Percentiles rank a stretch among this genome's conserved stretches.
Evolutionary conservation across 2,113 vertebrate genomes (phyloP).

Genomic region (Toxotes jaculatrix): DNA sequence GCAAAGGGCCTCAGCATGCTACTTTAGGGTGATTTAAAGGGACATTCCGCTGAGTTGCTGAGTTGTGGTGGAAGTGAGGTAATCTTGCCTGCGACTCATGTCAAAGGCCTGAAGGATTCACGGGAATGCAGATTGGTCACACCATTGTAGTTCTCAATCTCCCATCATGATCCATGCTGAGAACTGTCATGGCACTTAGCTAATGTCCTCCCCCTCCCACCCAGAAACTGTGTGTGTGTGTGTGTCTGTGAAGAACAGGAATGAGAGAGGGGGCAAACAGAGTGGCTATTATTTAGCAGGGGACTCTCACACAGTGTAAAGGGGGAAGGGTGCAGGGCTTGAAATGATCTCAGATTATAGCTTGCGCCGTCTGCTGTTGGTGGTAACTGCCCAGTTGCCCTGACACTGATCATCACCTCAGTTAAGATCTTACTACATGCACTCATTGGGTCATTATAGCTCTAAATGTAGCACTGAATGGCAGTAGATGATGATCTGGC

Average conservation of each 20-base stretch:
- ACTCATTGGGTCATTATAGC: conserved; percentile 10
- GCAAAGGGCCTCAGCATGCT: conserved; percentile 14
- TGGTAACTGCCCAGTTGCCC: conserved; percentile 21
- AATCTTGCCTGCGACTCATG: conserved; percentile 64
- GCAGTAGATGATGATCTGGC: neutral
- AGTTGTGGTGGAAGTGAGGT: conserved; percentile 64
- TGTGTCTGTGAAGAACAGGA: conserved; percentile 27
- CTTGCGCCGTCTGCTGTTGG: conserved; percentile 20
- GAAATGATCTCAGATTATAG: conserved; percentile 67
- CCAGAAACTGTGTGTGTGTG: conserved; percentile 45
- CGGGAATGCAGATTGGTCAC: conserved; percentile 77
- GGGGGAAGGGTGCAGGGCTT: conserved; percentile 51
- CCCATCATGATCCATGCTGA: conserved; percentile 74
- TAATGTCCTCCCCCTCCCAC: conserved; percentile 53
- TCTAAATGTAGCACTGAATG: neutral
- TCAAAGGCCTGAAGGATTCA: conserved; percentile 68
- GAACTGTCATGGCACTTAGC: conserved; percentile 79
- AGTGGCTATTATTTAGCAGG: conserved; percentile 77
- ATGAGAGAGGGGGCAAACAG: conserved; percentile 50
- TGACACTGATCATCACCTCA: neutral
- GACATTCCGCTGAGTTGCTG: conserved; percentile 14
- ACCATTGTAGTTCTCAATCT: conserved; percentile 73
- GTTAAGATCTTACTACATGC: neutral
- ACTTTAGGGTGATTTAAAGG: conserved; percentile 52
- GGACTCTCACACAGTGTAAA: conserved; percentile 58